Evolutionary conservation across 2,888 invertebrate species (phyloP), one percentile per base, ranked within the genome.

Genomic region (Drosophila prostipennis): DNA sequence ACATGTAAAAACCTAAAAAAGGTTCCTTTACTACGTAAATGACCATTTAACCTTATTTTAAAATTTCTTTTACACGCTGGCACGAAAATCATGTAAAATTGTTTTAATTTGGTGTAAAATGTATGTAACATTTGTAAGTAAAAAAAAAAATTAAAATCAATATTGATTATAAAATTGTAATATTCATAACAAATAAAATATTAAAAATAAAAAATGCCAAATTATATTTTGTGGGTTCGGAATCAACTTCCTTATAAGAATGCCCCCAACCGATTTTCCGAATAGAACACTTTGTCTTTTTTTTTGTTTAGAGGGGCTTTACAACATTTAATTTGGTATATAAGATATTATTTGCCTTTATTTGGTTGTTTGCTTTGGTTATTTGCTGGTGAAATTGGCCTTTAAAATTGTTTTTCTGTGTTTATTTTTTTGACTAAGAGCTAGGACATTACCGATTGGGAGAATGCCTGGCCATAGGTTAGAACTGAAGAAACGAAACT

Each of bases 281-380:
- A 69, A 14, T 49, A 39, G 70, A 58, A 72, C 39, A 36, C 34
- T 11, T 16, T n/a, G 6, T 29, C 7, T 26, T 26, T 1, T 46
- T 40, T 42, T 54, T 54, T 63, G 55, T 71, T 79, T 80, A 76
- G 79, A 80, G 80, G 81, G 86, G 84, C 82, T 87, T 89, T 89
- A 89, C 89, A 89, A 89, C 89, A 89, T 87, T 83, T 80, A 89
- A 89, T 89, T n/a, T n/a, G n/a, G 89, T 76, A 84, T 89, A 88
- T 83, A 82, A 87, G 75, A 80, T 89, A 71, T 32, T 70, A 71
- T 43, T 59, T 59, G 40, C 53, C 59, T 84, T 75, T 77, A 67
- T 19, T 76, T 79, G 80, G 63, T 61, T 73, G 40, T 26, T 58
- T 46, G n/a, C 13, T 37, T 39, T 45, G 46, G 40, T 72, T 57